Percentiles rank a stretch among this genome's conserved stretches.
Conservation (phyloP, 2,888 invertebrate species). For the Trissoscelio sp. region DNA sequence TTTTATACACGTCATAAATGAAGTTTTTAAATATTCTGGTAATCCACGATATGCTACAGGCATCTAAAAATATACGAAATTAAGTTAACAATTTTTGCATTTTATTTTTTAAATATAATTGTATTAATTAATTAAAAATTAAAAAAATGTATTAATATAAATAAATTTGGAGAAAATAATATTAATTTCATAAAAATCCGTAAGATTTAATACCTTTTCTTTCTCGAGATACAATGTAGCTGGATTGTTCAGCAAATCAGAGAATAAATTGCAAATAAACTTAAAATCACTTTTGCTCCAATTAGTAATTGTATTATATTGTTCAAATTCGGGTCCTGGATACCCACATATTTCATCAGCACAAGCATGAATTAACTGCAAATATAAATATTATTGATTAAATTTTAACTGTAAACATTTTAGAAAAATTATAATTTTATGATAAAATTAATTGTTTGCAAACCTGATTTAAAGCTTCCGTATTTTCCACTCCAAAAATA, state of each 20-base stretch:
- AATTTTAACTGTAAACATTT: conserved; percentile 5
- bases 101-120: too few species aligned
- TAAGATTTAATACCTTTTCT: conserved; percentile 74
- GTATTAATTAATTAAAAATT: too few species aligned
- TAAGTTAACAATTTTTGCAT: too few species aligned
- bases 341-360: conserved; percentile 79
- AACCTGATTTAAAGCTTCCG: conserved; percentile 72
- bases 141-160: background rate
- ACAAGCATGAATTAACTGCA: conserved; percentile 79
- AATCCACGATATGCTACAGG: conserved; percentile 77
- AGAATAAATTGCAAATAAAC: conserved; percentile 73
- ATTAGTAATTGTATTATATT: conserved; percentile 72
- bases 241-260: conserved; percentile 75
- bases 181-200: background rate
- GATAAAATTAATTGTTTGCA: background rate
- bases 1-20: conserved; percentile 75
- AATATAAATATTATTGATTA: conserved; percentile 41
- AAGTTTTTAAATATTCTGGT: conserved; percentile 76
- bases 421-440: conserved; percentile 1
- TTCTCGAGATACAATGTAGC: conserved; percentile 69
- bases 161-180: background rate
- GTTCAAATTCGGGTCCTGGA: conserved; percentile 74
- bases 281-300: conserved; percentile 78
- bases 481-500: conserved; percentile 73
- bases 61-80: conserved; percentile 74